Conservation (phyloP, 2,888 invertebrate species). For the Trissolcus brochymenae region DNA sequence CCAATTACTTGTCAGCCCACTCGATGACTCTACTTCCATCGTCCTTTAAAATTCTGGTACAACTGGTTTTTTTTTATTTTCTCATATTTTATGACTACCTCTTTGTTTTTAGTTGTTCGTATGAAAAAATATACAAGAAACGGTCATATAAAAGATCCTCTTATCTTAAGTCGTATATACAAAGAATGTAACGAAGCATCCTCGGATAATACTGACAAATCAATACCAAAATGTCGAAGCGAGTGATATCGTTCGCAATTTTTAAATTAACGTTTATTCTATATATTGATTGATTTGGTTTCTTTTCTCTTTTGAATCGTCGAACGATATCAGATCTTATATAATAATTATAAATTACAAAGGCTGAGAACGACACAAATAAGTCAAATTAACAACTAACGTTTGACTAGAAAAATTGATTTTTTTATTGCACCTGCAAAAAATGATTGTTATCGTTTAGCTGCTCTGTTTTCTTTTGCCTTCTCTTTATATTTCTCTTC, state of each 20-base stretch:
- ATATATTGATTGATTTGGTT: too few species aligned
- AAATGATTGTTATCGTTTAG: constrained; percentile 21
- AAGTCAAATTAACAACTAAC: constrained; percentile 41
- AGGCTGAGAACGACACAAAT: constrained; percentile 28
- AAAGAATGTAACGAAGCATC: constrained; percentile 58
- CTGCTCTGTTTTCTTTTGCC: constrained; percentile 6
- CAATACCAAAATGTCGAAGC: constrained; percentile 17
- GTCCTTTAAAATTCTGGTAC: neutral
- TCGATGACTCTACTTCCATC: neutral
- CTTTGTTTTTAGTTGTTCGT: constrained; percentile 36
- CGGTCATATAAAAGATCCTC: constrained; percentile 61
- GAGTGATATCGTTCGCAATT: constrained; percentile 11
- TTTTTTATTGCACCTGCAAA: constrained; percentile 2
- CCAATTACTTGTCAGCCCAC: constrained; percentile 31
- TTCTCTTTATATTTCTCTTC: constrained; percentile 3
- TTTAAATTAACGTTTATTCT: neutral
- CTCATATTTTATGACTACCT: constrained; percentile 1
- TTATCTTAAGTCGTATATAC: constrained; percentile 61
- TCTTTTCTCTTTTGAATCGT: too few species aligned
- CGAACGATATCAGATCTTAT: too few species aligned
- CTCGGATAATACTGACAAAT: constrained; percentile 45
- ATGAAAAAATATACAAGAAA: constrained; percentile 64
- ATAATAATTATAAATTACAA: neutral
- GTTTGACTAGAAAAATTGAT: constrained; percentile 65
- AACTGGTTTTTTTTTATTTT: neutral